phyloP scores from a whole-genome alignment of 2,113 vertebrate genomes.

The Psilopsiagon aurifrons region DNA sequence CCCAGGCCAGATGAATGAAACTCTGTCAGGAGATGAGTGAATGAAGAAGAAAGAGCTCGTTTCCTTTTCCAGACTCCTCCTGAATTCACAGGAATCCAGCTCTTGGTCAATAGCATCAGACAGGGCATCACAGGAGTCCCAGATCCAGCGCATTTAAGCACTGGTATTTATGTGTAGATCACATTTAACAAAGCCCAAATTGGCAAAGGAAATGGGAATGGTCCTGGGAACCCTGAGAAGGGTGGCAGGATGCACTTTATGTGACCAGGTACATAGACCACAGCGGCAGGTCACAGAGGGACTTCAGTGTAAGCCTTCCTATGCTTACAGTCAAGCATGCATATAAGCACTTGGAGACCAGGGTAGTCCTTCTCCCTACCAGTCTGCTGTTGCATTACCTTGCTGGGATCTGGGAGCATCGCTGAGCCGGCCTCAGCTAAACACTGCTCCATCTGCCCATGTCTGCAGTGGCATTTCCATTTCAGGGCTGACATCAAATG shows the following conservation, averaged over 20 bases:
- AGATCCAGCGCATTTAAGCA: background rate
- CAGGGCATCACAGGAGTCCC: rapidly evolving
- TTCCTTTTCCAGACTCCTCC: background rate
- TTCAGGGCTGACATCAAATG: background rate
- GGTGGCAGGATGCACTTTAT: background rate
- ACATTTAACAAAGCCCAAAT: background rate
- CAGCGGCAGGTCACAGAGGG: background rate
- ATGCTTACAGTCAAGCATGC: background rate
- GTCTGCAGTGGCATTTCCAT: background rate
- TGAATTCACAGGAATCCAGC: background rate
- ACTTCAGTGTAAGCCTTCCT: background rate
- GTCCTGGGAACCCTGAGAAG: background rate
- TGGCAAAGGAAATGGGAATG: background rate
- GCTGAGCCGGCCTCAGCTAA: background rate
- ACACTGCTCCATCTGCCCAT: rapidly evolving
- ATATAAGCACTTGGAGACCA: background rate
- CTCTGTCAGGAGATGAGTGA: slow-evolving; percentile 12
- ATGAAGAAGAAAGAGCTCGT: background rate
- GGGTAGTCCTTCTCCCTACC: background rate
- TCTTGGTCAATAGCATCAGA: background rate
- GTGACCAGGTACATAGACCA: background rate
- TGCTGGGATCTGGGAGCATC: background rate
- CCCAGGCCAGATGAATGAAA: slow-evolving; percentile 18
- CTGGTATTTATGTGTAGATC: background rate
- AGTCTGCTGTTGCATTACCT: background rate